phyloP scores from a whole-genome alignment of 2,113 vertebrate species.

The Malaclemys terrapin region DNA sequence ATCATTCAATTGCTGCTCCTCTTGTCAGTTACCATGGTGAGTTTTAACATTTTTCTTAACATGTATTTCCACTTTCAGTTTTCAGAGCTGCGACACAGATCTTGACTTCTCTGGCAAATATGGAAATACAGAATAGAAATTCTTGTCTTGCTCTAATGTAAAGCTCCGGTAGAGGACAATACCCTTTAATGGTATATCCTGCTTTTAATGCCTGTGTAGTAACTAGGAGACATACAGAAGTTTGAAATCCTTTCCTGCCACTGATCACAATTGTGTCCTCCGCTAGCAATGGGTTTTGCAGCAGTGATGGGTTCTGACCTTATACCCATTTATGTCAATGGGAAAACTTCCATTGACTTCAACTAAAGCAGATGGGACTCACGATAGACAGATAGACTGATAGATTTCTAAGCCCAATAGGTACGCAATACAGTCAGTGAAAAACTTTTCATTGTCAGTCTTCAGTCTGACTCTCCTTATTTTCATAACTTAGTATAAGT shows the following conservation, averaged over 20 bases:
- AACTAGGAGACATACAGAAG: not conserved
- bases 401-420: not conserved
- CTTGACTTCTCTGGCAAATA: not conserved
- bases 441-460: not conserved
- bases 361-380: not conserved
- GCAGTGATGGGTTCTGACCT: not conserved
- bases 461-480: not conserved
- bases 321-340: not conserved
- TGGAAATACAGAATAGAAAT: not conserved
- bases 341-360: not conserved
- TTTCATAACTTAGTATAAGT: not conserved
- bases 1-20: slow-evolving; percentile 77
- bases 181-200: not conserved
- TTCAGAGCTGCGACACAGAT: not conserved
- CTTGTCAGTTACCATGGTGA: slow-evolving; percentile 81
- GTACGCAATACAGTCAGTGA: not conserved
- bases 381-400: not conserved
- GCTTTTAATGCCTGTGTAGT: not conserved
- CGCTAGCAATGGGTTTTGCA: not conserved
- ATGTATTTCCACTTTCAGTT: not conserved
- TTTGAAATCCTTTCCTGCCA: not conserved
- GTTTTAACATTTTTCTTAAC: not conserved
- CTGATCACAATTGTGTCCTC: not conserved
- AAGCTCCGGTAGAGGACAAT: not conserved
- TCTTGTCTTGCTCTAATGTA: not conserved